These are phyloP conservation scores for Alitta virens DNA, from an alignment of 2,888 invertebrate genomes.

Conservation along the genomic window DNA sequence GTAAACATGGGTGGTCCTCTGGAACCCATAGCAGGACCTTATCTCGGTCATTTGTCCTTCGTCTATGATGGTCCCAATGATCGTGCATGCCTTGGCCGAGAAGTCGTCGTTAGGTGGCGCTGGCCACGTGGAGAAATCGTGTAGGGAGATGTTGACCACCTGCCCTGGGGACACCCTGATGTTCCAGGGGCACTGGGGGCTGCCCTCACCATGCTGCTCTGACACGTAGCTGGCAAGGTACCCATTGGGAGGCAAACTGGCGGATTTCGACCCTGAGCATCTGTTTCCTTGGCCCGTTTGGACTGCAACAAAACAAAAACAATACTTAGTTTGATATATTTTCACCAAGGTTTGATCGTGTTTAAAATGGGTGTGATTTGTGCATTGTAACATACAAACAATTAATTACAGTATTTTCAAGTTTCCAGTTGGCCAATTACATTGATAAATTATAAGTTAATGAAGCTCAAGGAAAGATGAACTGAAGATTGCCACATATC, in stretches of 20 bases:
- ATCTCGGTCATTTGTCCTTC: neutral
- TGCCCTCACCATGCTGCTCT: neutral
- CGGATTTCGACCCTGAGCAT: neutral
- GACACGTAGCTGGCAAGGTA: slow-evolving; percentile 10
- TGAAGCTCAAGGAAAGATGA: no score
- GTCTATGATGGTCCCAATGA: slow-evolving; percentile 4
- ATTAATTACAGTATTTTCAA: no score
- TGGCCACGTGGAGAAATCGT: slow-evolving; percentile 13
- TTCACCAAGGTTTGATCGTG: no score
- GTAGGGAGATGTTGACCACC: slow-evolving; percentile 5
- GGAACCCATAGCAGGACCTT: slow-evolving; percentile 6
- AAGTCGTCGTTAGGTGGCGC: neutral
- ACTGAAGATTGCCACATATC: no score
- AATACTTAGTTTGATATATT: no score
- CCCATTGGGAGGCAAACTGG: slow-evolving; percentile 5
- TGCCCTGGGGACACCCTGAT: slow-evolving; percentile 4
- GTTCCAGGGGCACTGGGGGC: slow-evolving; percentile 12
- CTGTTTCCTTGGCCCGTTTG: neutral
- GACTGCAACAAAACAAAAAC: slow-evolving; percentile 5
- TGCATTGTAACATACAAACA: no score
- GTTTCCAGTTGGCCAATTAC: no score
- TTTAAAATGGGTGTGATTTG: no score
- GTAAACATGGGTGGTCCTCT: slow-evolving; percentile 2
- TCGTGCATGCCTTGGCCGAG: slow-evolving; percentile 3
- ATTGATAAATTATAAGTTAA: no score